Conservation (phyloP, 2,797 vertebrate genomes). For the Lepus oiostolus region DNA sequence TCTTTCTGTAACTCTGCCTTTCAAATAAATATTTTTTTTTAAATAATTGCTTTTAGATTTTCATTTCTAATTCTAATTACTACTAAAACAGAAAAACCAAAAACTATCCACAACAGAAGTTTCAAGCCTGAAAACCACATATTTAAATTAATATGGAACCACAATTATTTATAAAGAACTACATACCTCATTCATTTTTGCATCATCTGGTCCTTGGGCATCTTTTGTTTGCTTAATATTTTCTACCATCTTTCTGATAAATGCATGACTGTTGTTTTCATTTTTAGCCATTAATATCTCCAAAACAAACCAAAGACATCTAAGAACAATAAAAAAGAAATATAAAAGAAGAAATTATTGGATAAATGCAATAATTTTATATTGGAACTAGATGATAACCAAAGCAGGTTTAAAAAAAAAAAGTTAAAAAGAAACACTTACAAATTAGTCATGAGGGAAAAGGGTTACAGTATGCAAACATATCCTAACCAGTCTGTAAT, state of each 20-base stretch:
- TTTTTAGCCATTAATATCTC: constrained; percentile 99
- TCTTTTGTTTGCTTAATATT: constrained; percentile 99
- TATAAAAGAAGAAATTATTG: neutral
- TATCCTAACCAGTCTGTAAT: neutral
- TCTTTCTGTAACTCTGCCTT: no score
- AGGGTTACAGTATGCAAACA: neutral
- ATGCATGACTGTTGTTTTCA: constrained; percentile 99
- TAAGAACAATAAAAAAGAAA: constrained; percentile 79
- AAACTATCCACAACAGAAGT: neutral
- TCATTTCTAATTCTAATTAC: constrained; percentile 11
- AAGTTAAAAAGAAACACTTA: neutral
- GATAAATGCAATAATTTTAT: constrained; percentile 62
- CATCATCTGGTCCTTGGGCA: constrained; percentile 94
- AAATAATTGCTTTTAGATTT: constrained; percentile 25
- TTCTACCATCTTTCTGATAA: constrained; percentile 99
- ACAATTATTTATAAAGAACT: constrained; percentile 66
- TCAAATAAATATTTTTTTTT: neutral
- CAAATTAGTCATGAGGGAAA: neutral
- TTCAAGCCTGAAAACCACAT: neutral
- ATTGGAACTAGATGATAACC: constrained; percentile 15
- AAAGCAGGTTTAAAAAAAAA: neutral
- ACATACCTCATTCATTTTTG: constrained; percentile 97
- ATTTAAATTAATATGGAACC: neutral
- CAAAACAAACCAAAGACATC: constrained; percentile 98
- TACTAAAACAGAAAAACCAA: constrained; percentile 41